A percentile compares a stretch with the other conserved stretches of the same genome.
These are phyloP conservation scores for Xestoiulus laeticollis DNA, from an alignment of 2,888 invertebrate genomes.

Conservation along the genomic window DNA sequence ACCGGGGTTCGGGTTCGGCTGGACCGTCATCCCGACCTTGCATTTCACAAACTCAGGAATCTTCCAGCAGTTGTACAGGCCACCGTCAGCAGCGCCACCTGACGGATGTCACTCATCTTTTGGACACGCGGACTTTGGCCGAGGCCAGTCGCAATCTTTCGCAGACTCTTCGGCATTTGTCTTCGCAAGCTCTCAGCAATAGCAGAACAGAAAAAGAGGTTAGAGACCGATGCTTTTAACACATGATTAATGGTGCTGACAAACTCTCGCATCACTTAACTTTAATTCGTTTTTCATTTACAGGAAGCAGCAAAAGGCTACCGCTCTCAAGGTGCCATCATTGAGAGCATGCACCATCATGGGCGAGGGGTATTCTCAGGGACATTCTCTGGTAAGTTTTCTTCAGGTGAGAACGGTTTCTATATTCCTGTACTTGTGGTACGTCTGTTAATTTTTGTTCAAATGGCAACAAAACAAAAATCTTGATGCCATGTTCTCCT, in stretches of 20 bases:
- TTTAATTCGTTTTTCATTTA: conserved; percentile 2
- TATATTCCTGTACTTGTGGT: conserved; percentile 23
- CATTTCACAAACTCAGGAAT: conserved; percentile 15
- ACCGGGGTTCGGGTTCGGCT: conserved; percentile 47
- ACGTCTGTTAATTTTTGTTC: neutral
- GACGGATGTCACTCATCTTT: conserved; percentile 63
- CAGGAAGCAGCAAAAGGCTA: conserved; percentile 20
- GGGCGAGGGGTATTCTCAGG: conserved; percentile 96
- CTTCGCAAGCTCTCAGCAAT: conserved; percentile 75
- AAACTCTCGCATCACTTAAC: neutral
- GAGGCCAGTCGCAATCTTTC: conserved; percentile 92
- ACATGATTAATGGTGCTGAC: neutral
- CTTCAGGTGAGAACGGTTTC: conserved; percentile 31
- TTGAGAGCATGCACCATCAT: conserved; percentile 91
- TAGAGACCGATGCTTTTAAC: neutral
- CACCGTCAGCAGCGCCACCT: conserved; percentile 64
- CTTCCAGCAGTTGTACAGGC: conserved; percentile 61
- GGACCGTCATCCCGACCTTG: conserved; percentile 7
- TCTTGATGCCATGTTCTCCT: conserved; percentile 31
- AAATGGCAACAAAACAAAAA: neutral
- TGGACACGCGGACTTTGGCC: conserved; percentile 79
- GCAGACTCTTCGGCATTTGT: conserved; percentile 87
- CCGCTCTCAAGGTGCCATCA: conserved; percentile 76
- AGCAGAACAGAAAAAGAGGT: conserved; percentile 33
- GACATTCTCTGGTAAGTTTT: conserved; percentile 77